phyloP scores from a whole-genome alignment of 2,113 vertebrate species.

The Vireo altiloquus region DNA sequence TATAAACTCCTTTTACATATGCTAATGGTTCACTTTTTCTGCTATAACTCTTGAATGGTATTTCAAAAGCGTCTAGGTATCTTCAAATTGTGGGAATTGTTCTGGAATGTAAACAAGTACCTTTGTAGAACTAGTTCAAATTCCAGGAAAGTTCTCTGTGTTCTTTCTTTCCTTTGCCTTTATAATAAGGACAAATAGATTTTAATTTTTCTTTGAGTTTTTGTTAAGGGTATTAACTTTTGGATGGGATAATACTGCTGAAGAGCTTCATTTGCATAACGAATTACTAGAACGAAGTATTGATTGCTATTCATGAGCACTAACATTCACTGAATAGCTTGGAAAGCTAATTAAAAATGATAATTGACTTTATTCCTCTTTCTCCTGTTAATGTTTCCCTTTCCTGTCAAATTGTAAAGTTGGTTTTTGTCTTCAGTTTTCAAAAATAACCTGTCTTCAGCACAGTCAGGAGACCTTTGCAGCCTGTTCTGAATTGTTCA shows the following conservation, averaged over 20 bases:
- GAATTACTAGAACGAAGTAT: conserved; percentile 2
- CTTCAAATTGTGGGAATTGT: neutral
- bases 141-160: neutral
- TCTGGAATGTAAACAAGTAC: neutral
- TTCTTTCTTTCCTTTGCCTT: neutral
- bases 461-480: neutral
- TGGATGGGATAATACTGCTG: conserved; percentile 1
- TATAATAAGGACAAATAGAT: neutral
- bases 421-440: neutral
- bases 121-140: neutral
- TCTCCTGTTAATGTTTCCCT: neutral
- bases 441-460: neutral
- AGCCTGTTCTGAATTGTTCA: neutral
- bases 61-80: neutral
- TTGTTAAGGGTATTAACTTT: neutral
- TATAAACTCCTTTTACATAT: neutral
- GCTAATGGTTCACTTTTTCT: neutral
- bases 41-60: neutral
- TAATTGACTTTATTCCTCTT: conserved; percentile 12
- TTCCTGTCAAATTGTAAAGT: neutral
- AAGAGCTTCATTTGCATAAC: conserved; percentile 47
- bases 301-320: conserved; percentile 18
- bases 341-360: conserved; percentile 49
- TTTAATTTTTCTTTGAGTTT: neutral
- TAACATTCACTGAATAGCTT: conserved; percentile 9